Base-by-base conservation (phyloP, 1,140 invertebrate genomes). In the Palaemon carinicauda region DNA sequence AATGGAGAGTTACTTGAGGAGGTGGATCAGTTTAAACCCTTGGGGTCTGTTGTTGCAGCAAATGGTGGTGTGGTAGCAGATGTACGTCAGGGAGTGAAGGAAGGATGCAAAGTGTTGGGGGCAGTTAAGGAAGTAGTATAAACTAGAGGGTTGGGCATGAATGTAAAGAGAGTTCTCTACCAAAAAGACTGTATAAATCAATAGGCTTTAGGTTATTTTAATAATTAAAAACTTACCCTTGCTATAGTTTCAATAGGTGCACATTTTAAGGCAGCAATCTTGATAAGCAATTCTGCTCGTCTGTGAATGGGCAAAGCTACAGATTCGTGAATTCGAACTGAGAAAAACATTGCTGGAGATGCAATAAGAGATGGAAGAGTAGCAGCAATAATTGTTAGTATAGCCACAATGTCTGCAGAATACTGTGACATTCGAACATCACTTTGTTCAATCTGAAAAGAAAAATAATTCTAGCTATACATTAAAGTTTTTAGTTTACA, bases 291-390 rank as follows among this genome's bases (percentile, higher is more conserved):
- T 41, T 87, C 86, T 24, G 80, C 80, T 12, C 86, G 79, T 21
- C 86, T 80, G 41, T 87, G 86, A 56, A 87, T 82, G 71, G 86
- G 80, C 27, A 87, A 51, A 17, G 80, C 80, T n/a, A 82, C 80
- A 0, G 86, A 87, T 21, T 87, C 86, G 31, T 87, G 86, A 31
- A 87, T 82, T 14, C 80, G 33, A 9, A 75, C 86, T 33, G 54
- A 33, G 80, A 87, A 87, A 14, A 87, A 29, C 74, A 78, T 69
- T 10, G 73, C 51, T 14, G 86, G 86, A 69, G 86, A 82, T 24
- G 86, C 27, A 9, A 82, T 33, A 7, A 87, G 80, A n/a, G 86
- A 82, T 19, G 80, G 80, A 4, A 87, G 53, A 31, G 78, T 78
- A 10, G 80, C 51, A 17, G 86, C 86, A 24, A 82, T 74, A 1